Percentiles rank a stretch among this genome's conserved stretches.
Evolutionary conservation across 2,888 invertebrate species (phyloP).

Genomic region (Phragmatobia fuliginosa): DNA sequence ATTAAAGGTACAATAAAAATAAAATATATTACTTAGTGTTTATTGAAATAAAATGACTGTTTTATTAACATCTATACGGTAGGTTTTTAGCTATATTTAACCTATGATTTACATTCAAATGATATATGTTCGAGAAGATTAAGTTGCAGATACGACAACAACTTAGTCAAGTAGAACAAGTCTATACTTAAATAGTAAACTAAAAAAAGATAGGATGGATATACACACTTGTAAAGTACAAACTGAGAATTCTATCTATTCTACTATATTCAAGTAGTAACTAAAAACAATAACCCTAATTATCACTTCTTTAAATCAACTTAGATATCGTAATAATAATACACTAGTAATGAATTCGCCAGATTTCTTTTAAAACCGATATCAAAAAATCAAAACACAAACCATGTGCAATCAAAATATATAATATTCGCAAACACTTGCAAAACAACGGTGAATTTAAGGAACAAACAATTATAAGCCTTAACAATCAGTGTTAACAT

Average conservation of each 20-base stretch:
- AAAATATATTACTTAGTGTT: background rate
- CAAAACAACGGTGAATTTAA: no score
- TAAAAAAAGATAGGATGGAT: background rate
- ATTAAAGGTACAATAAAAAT: background rate
- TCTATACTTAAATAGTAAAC: background rate
- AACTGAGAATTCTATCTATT: background rate
- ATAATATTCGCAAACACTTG: no score
- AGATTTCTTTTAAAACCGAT: no score
- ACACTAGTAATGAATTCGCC: no score
- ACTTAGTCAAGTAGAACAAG: background rate
- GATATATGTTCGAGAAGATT: background rate
- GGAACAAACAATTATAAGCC: no score
- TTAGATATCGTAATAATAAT: no score
- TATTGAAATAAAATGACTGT: background rate
- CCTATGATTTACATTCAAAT: background rate
- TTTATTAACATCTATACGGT: background rate
- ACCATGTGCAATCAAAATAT: no score
- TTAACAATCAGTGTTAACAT: no score
- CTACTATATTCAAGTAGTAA: background rate
- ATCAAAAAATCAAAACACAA: no score
- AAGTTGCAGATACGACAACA: background rate
- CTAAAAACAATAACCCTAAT: background rate
- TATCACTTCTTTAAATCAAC: background rate
- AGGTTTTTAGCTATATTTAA: background rate
- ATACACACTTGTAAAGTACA: background rate